Base-by-base conservation (phyloP, 2,797 vertebrate species). In the Lutra lutra region DNA sequence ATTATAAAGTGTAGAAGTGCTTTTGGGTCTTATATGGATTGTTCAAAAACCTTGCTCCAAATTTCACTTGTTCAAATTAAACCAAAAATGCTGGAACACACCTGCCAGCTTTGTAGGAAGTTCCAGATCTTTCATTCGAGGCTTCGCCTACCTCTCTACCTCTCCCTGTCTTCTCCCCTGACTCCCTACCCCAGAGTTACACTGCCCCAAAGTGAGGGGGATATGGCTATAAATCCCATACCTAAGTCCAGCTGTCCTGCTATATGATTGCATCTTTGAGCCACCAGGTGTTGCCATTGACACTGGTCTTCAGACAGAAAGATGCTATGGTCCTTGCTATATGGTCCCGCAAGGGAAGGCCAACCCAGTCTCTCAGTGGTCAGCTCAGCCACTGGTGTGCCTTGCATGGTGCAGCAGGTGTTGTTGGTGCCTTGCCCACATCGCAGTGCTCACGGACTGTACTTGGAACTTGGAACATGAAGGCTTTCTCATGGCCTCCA, bases 211-310 rank as follows among this genome's bases (percentile, higher is more conserved):
- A 93, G 21, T 6, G 4, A 86, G 72, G 13, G 32, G 29, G 2
- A 32, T 43, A 12, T 15, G 21, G 27, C 25, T 85, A 11, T 29
- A 91, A 79, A 64, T 89, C 40, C 29, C 32, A n/a, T 18, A n/a
- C 15, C 20, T 21, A 66, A 75, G 54, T 62, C 27, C 48, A 48
- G 23, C 2, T 3, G 2, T 56, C 38, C 11, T 1, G 7, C n/a
- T 14, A 51, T 23, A 0, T 51, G 64, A 87, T 66, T 73, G 51
- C 54, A 78, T 82, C 64, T 90, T 89, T 35, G 5, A 78, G 32
- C 68, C 95, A 97, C 92, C 72, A 73, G 83, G 54, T 86, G 86
- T 82, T 56, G 35, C 78, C 95, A 68, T 66, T 72, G 83, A 89
- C 66, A 20, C 38, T 43, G 25, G 7, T 38, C 78, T 75, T 96